Base-by-base conservation (phyloP, 2,797 vertebrate genomes). In the Halcyon chelicuti region DNA sequence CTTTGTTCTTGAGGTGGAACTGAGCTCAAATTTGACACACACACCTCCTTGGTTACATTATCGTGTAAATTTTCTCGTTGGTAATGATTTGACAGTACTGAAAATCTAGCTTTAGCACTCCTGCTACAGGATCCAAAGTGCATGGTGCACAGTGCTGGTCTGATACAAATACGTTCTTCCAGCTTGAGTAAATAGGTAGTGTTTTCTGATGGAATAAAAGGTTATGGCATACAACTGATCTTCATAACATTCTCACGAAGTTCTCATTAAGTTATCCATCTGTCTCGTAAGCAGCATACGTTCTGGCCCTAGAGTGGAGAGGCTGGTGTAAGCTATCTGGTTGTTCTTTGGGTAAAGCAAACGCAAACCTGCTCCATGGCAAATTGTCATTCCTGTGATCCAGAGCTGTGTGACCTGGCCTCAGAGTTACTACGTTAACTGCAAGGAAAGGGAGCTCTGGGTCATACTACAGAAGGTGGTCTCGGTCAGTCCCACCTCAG, bases 301-400 rank as follows among this genome's bases (percentile, higher is more conserved):
- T 37, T 83, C 44, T 47, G 37, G 33, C 40, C 31, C 39, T 62
- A 25, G 49, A 72, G 33, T 1, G 4, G 49, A 88, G 79, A 57
- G 42, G 26, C n/a, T 91, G 40, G 23, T 1, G 0, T 66, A n/a
- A 72, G 29, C 13, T 9, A 3, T 5, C 26, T 60, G 52, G 54
- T 37, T 23, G 17, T 49, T 46, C 26, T 55, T 61, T 75, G 58
- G n/a, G 52, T 68, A 28, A 81, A 87, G 42, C 49, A 60, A 67
- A n/a, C 20, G n/a, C 7, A 20, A n/a, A 42, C 62, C 63, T 0
- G 0, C 26, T 67, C 18, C n/a, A 18, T 66, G 42, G 42, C 4
- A 10, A 61, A 49, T 55, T 1, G 2, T 63, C 5, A 3, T 42
- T 84, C 25, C 67, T 54, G 22, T 71, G 28, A 42, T 67, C 42